Evolutionary conservation across 2,888 invertebrate species (phyloP).

Genomic region (Lepidochrysops patricia): DNA sequence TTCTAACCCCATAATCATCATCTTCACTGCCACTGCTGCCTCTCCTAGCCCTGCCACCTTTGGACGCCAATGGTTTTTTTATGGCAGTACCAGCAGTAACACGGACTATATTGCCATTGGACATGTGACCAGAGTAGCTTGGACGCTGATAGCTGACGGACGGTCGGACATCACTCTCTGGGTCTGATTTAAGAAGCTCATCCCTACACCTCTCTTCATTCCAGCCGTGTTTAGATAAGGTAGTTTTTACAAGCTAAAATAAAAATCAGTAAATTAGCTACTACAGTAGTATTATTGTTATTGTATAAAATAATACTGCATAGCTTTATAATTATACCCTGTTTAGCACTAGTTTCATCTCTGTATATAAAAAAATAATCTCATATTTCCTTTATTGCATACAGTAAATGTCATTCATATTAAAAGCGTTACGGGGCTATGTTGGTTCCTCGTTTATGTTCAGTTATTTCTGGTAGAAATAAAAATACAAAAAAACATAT

Average conservation of each 20-base stretch:
- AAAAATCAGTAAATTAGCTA: background rate
- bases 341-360: too few species aligned
- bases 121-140: constrained; percentile 37
- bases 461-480: too few species aligned
- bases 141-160: constrained; percentile 36
- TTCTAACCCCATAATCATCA: constrained; percentile 73
- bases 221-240: constrained; percentile 69
- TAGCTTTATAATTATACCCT: too few species aligned
- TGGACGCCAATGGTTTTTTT: constrained; percentile 35
- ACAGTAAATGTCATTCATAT: too few species aligned
- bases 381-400: too few species aligned
- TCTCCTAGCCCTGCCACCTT: constrained; percentile 60
- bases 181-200: constrained; percentile 64
- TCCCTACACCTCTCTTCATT: constrained; percentile 73
- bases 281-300: too few species aligned
- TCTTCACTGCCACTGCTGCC: constrained; percentile 75
- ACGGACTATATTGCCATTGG: constrained; percentile 35
- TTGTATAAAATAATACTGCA: too few species aligned
- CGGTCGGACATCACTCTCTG: constrained; percentile 51
- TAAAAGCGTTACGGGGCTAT: too few species aligned
- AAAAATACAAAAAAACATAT: too few species aligned
- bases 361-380: too few species aligned
- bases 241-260: constrained; percentile 69
- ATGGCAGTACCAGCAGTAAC: constrained; percentile 37
- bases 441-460: too few species aligned